Evolutionary conservation across 1,140 invertebrate genomes (phyloP).

Genomic region (Goniozus legneri): DNA sequence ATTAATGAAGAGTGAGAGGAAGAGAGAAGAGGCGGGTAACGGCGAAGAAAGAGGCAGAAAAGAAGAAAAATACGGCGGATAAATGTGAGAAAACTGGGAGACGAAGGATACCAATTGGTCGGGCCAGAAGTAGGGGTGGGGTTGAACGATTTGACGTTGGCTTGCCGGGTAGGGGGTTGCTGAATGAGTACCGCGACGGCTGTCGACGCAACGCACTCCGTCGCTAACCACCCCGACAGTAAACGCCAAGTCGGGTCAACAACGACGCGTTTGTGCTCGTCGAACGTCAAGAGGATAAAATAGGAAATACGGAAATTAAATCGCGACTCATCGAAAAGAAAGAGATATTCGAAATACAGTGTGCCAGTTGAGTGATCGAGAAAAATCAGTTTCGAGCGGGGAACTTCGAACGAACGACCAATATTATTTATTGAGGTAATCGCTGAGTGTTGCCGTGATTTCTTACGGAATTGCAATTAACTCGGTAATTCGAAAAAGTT

Average conservation of each 20-base stretch:
- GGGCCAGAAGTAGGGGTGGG: constrained; percentile 14
- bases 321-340: too few species aligned
- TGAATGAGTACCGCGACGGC: constrained; percentile 37
- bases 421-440: constrained; percentile 9
- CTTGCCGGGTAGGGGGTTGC: constrained; percentile 36
- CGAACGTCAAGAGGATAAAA: too few species aligned
- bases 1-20: background rate
- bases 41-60: background rate
- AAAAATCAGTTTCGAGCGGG: too few species aligned
- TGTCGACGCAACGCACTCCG: constrained; percentile 32
- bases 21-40: background rate
- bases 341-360: too few species aligned
- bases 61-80: background rate
- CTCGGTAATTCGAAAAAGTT: too few species aligned
- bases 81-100: constrained; percentile 6
- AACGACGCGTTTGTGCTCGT: too few species aligned
- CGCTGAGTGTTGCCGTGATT: too few species aligned
- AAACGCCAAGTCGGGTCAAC: too few species aligned
- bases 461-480: too few species aligned
- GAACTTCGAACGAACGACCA: constrained; percentile 25
- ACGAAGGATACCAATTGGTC: constrained; percentile 19
- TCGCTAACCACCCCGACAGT: constrained; percentile 28
- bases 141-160: constrained; percentile 6
- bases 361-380: too few species aligned
- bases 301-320: too few species aligned